phyloP scores from a whole-genome alignment of 2,113 vertebrate genomes.

The Micromys minutus region DNA sequence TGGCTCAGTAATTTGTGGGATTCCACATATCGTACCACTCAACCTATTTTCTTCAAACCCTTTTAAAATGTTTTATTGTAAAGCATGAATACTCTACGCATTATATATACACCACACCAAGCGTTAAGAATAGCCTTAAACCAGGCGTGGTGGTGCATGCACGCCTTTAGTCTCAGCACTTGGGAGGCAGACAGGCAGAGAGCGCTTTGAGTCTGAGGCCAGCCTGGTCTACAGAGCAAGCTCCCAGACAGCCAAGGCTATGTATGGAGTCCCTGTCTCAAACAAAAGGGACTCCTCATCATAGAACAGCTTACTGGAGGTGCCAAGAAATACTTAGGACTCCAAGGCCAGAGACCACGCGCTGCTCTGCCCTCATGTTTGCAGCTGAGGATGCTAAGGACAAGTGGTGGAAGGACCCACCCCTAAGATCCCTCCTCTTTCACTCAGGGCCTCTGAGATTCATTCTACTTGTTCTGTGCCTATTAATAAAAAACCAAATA shows the following conservation, averaged over 20 bases:
- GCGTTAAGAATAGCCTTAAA: not conserved
- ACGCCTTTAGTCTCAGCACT: not conserved
- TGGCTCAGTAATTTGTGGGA: not conserved
- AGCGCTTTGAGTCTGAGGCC: not conserved
- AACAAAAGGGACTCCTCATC: slow-evolving; percentile 12
- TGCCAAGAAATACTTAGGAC: not conserved
- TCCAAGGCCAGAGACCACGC: not conserved
- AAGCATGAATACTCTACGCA: not conserved
- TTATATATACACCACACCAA: not conserved
- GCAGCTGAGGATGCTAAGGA: not conserved
- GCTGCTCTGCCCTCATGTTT: not conserved
- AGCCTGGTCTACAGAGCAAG: too few relatives aligned
- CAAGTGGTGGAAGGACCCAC: not conserved
- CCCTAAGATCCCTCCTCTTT: not conserved
- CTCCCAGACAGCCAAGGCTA: not conserved
- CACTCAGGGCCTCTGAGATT: not conserved
- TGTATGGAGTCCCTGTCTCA: not conserved
- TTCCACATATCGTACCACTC: not conserved
- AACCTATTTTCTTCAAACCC: not conserved
- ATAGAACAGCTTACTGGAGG: not conserved
- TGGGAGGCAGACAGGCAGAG: not conserved
- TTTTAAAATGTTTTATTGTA: not conserved
- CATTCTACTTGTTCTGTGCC: not conserved
- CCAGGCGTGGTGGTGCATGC: not conserved
- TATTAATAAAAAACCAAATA: not conserved